phyloP scores from a whole-genome alignment of 2,113 vertebrate genomes.

The Cariama cristata region DNA sequence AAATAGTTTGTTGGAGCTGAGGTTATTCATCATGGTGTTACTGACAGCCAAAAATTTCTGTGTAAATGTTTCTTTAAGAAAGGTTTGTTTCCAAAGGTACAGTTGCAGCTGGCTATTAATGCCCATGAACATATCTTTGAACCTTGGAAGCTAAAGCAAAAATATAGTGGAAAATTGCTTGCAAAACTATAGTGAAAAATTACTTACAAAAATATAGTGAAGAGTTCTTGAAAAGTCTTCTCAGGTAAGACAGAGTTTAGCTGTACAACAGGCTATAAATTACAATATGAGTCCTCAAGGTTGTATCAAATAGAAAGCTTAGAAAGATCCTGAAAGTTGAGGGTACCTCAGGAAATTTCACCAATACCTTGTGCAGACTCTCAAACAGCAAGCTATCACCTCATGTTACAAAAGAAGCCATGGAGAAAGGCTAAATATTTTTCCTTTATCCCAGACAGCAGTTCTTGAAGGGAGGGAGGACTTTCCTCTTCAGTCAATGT shows the following conservation, averaged over 20 bases:
- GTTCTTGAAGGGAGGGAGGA: not conserved
- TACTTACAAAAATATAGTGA: not conserved
- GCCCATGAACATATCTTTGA: not conserved
- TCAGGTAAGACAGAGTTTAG: not conserved
- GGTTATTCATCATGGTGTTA: not conserved
- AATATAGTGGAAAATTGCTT: not conserved
- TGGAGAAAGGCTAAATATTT: not conserved
- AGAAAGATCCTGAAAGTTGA: not conserved
- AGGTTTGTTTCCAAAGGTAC: not conserved
- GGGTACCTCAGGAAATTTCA: not conserved
- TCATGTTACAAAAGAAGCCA: not conserved
- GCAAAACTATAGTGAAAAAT: not conserved
- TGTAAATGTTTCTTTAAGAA: not conserved
- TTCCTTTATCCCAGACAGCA: not conserved
- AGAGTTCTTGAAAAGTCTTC: not conserved
- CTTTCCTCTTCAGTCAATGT: not conserved
- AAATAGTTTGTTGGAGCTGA: not conserved
- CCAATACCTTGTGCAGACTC: not conserved
- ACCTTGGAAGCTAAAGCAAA: not conserved
- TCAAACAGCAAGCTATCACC: fast-evolving
- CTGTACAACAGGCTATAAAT: not conserved
- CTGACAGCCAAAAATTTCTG: not conserved
- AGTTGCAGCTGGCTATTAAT: not conserved
- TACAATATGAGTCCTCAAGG: not conserved
- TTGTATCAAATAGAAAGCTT: not conserved